Evolutionary conservation across 2,797 vertebrate species (phyloP).

Genomic region (Nyctalus aviator): DNA sequence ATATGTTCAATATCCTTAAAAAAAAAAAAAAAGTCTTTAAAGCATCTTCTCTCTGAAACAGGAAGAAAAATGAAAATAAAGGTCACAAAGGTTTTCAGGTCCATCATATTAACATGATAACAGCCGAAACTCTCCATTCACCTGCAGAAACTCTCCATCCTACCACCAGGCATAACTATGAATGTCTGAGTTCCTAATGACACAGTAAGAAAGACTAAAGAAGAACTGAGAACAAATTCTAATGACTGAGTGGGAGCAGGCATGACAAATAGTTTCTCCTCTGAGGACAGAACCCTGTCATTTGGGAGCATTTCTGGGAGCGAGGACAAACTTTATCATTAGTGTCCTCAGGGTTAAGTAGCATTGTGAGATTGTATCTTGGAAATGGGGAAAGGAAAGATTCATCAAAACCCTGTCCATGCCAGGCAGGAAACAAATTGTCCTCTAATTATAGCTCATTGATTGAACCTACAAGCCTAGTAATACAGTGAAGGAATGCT

Average conservation of each 20-base stretch:
- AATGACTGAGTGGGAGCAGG: background rate
- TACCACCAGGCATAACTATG: background rate
- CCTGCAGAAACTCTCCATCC: background rate
- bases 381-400: background rate
- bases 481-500: background rate
- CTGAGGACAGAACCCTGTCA: background rate
- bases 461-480: background rate
- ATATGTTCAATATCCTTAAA: background rate
- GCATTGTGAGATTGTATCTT: background rate
- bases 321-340: background rate
- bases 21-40: background rate
- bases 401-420: background rate
- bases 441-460: background rate
- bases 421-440: background rate
- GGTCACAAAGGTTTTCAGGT: background rate
- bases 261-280: background rate
- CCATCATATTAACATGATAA: background rate
- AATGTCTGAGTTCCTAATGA: constrained; percentile 27
- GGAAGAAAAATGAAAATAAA: background rate
- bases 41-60: background rate
- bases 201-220: background rate
- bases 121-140: background rate
- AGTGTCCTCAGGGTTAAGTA: background rate
- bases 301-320: background rate
- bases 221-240: background rate